Evolutionary conservation across 2,888 invertebrate genomes (phyloP).

Genomic region (Chaitophorus viminalis): DNA sequence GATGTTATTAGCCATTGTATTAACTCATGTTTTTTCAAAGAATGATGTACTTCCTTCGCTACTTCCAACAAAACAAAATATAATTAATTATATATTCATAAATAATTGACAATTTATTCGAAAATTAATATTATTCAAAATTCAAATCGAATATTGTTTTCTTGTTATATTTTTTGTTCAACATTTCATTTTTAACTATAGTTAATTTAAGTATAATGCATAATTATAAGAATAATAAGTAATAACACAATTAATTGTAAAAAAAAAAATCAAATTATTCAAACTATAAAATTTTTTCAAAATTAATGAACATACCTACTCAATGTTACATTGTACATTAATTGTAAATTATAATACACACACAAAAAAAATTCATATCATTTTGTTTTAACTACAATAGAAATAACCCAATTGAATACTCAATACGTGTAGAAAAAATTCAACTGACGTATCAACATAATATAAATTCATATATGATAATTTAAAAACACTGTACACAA

Average conservation of each 20-base stretch:
- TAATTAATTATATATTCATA: neutral
- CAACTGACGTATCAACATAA: neutral
- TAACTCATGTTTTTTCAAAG: no score
- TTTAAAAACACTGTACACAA: neutral
- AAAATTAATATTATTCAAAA: neutral
- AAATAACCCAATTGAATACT: neutral
- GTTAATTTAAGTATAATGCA: no score
- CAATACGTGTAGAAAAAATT: neutral
- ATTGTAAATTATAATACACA: neutral
- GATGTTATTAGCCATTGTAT: no score
- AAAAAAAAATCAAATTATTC: no score
- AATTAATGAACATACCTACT: neutral
- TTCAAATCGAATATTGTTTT: neutral
- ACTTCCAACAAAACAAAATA: neutral
- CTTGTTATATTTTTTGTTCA: no score
- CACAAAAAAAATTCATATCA: neutral
- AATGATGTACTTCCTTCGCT: no score
- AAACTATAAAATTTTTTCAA: neutral
- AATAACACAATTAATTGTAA: no score
- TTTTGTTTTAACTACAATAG: neutral
- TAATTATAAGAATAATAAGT: no score
- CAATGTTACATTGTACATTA: neutral
- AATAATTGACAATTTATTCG: neutral
- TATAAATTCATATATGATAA: neutral
- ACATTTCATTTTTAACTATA: neutral